A percentile compares a stretch with the other conserved stretches of the same genome.
These are phyloP conservation scores for Melanargia galathea DNA, from an alignment of 2,888 invertebrate genomes.

Conservation along the genomic window DNA sequence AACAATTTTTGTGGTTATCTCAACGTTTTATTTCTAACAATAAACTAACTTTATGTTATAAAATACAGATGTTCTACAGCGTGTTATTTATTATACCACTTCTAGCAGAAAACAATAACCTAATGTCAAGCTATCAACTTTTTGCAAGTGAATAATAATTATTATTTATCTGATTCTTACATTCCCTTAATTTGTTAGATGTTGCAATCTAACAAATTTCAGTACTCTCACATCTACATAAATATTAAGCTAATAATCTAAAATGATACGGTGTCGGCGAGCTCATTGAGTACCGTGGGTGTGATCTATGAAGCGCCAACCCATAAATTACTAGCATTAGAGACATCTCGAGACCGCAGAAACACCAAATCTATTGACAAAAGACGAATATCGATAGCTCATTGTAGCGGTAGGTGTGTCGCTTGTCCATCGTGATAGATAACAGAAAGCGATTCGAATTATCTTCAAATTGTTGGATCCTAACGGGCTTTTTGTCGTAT, in stretches of 20 bases:
- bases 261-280: conserved; percentile 52
- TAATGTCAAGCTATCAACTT: too few species aligned
- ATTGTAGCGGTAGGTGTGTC: conserved; percentile 70
- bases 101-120: too few species aligned
- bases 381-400: conserved; percentile 55
- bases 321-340: conserved; percentile 65
- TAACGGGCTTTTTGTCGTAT: conserved; percentile 71
- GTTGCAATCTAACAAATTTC: too few species aligned
- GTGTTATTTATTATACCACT: too few species aligned
- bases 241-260: conserved; percentile 44
- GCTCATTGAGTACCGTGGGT: conserved; percentile 59
- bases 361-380: conserved; percentile 62
- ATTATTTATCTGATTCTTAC: too few species aligned
- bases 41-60: too few species aligned
- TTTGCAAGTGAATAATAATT: too few species aligned
- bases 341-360: conserved; percentile 62
- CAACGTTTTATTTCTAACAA: too few species aligned
- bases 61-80: too few species aligned
- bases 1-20: too few species aligned
- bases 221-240: not conserved
- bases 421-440: conserved; percentile 55
- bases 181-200: too few species aligned
- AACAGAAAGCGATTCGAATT: conserved; percentile 64
- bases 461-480: conserved; percentile 65
- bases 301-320: conserved; percentile 70